A percentile compares a stretch with the other conserved stretches of the same genome.
phyloP scores from a whole-genome alignment of 2,113 vertebrate species.

The Hemiscyllium ocellatum region DNA sequence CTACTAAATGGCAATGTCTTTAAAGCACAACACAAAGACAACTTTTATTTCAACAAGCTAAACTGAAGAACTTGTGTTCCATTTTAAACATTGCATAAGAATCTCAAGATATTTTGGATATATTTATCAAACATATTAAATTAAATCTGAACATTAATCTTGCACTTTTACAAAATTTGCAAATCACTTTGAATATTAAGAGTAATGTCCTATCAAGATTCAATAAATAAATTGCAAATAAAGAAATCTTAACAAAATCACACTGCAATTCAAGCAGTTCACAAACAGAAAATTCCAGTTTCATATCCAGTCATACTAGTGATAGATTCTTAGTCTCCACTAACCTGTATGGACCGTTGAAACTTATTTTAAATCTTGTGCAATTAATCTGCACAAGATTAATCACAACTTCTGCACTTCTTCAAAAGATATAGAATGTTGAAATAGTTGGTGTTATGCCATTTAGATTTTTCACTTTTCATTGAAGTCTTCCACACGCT shows the following conservation, averaged over 20 bases:
- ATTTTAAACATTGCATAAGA: not conserved
- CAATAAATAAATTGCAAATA: not conserved
- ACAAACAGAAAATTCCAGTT: not conserved
- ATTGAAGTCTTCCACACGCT: not conserved
- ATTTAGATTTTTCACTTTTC: not conserved
- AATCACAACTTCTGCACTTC: not conserved
- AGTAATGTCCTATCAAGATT: not conserved
- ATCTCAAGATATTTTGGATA: not conserved
- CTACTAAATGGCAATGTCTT: not conserved
- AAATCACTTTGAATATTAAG: not conserved
- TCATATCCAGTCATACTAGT: not conserved
- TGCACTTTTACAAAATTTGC: not conserved
- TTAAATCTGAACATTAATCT: not conserved
- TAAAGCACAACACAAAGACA: not conserved
- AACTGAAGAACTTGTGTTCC: not conserved
- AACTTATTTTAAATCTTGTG: not conserved
- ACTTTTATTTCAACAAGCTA: not conserved
- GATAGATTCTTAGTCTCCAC: not conserved
- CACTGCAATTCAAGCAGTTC: not conserved
- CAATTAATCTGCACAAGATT: not conserved
- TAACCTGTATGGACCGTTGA: not conserved
- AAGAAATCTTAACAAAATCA: not conserved
- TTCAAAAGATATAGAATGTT: not conserved
- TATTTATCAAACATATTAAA: not conserved
- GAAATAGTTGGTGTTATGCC: not conserved